Conservation (phyloP, 2,113 vertebrate genomes). For the Ammodytes dubius region DNA sequence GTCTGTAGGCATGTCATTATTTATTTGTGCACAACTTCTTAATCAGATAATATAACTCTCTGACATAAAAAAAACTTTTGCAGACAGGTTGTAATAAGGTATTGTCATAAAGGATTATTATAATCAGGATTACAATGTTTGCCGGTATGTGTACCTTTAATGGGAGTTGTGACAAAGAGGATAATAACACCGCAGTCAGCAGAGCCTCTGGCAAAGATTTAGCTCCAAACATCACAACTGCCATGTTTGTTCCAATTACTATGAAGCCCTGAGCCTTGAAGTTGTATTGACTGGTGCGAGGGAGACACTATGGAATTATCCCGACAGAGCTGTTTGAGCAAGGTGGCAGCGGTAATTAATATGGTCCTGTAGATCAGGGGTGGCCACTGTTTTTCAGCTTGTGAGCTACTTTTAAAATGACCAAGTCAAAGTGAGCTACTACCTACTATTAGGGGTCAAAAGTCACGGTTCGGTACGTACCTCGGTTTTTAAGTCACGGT, state of each 20-base stretch:
- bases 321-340: conserved; percentile 68
- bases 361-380: conserved; percentile 55
- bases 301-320: conserved; percentile 69
- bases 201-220: conserved; percentile 73
- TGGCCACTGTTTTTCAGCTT: too few relatives aligned
- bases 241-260: conserved; percentile 92
- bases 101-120: conserved; percentile 63
- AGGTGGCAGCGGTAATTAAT: conserved; percentile 73
- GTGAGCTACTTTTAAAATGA: too few relatives aligned
- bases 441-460: too few relatives aligned
- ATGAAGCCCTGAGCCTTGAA: conserved; percentile 89
- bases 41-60: conserved; percentile 34
- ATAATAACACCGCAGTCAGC: conserved; percentile 68
- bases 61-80: conserved; percentile 35
- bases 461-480: too few relatives aligned
- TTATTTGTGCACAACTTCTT: conserved; percentile 22
- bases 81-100: conserved; percentile 44
- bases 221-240: conserved; percentile 73
- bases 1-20: not conserved
- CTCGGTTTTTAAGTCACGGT: too few relatives aligned
- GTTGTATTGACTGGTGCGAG: conserved; percentile 88
- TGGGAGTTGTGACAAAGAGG: conserved; percentile 69
- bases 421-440: too few relatives aligned
- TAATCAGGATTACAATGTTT: conserved; percentile 66
- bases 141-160: conserved; percentile 52